Base-by-base conservation (phyloP, 2,113 vertebrate species). In the Gymnorhina tibicen region DNA sequence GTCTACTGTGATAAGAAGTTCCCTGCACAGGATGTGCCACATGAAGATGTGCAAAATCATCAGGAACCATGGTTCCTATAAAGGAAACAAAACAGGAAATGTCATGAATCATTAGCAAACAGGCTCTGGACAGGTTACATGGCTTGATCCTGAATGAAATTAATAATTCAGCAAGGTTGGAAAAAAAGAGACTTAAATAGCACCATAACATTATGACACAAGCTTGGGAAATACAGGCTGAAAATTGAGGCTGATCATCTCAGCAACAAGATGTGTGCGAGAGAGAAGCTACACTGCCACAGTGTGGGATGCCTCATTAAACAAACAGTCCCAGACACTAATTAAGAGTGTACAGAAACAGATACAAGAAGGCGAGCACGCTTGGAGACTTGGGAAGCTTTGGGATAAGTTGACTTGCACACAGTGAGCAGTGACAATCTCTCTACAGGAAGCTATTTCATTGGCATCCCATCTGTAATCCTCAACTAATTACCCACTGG, bases 61-160 rank as follows among this genome's bases (percentile, higher is more conserved):
- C 89, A 96, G 96, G 95, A 97, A 90, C 83, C 23, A 13, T 22
- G 50, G 37, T 70, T 95, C 85, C 69, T 90, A 53, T 82, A 85
- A 75, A 96, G 95, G 96, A 98, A 98, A 96, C 92, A 97, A 97
- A 98, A 98, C 98, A 98, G 98, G 98, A 98, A 98, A 85, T 91
- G 85, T 70, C 76, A 82, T 97, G 89, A 97, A 85, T 98, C 96
- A 97, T 92, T 91, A 91, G 87, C 92, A 72, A 79, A 68, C 81
- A 95, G 89, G 47, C 73, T 53, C 58, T 81, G 53, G 86, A 91
- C 87, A 91, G 93, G 85, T 93, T 91, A 11, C 16, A 32, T 7
- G 37, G 70, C 88, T 91, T n/a, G 30, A 80, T 93, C 83, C 82
- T 81, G 89, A 79, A 86, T 24, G 28, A 93, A 87, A 91, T 47